Conservation (phyloP, 2,797 vertebrate species). For the Melanotaenia trifasciata region DNA sequence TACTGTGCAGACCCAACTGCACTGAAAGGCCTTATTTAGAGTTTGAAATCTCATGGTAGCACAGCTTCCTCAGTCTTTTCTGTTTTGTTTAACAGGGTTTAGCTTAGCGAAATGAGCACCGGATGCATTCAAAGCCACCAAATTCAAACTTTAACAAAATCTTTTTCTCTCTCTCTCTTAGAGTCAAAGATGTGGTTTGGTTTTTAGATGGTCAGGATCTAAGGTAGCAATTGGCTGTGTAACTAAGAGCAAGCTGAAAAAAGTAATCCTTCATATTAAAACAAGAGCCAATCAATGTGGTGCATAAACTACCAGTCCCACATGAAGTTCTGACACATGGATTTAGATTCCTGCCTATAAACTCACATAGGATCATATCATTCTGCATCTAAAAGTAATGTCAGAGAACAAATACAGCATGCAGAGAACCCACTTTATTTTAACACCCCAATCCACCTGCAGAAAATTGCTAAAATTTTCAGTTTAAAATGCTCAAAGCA, state of each 20-base stretch:
- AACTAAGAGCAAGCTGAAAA: constrained; percentile 23
- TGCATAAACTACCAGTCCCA: constrained; percentile 30
- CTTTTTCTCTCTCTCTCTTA: constrained; percentile 5
- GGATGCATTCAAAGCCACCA: constrained; percentile 10
- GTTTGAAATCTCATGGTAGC: constrained; percentile 4
- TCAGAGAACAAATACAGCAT: constrained; percentile 29
- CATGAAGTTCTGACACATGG: constrained; percentile 25
- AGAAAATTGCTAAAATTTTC: constrained; percentile 34
- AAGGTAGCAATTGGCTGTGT: constrained; percentile 22
- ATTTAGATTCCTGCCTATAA: constrained; percentile 43
- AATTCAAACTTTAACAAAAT: constrained; percentile 2
- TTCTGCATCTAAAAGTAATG: constrained; percentile 47
- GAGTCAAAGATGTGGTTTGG: constrained; percentile 8
- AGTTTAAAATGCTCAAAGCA: constrained; percentile 36
- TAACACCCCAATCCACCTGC: constrained; percentile 30
- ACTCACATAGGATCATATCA: constrained; percentile 34
- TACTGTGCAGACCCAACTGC: neutral
- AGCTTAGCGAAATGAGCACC: constrained; percentile 15
- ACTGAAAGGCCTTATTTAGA: constrained; percentile 13
- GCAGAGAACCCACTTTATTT: constrained; percentile 22
- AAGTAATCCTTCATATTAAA: constrained; percentile 11
- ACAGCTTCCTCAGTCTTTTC: constrained; percentile 1
- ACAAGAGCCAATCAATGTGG: constrained; percentile 16
- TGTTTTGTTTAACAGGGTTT: constrained; percentile 1
- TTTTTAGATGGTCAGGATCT: constrained; percentile 25